phyloP scores from a whole-genome alignment of 2,888 invertebrate genomes.

The Drosophila antonietae region DNA sequence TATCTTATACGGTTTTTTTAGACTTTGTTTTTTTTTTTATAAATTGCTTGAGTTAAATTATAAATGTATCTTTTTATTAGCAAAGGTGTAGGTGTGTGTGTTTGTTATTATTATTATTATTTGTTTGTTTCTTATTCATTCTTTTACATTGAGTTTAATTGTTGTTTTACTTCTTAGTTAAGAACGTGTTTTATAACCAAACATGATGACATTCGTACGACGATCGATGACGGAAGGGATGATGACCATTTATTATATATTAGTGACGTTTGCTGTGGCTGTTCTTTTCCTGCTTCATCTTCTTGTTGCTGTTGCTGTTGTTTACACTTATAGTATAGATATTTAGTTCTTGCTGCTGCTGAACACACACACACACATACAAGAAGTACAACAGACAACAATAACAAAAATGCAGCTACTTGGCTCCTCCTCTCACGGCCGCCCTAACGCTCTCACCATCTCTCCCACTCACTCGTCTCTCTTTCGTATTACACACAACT shows the following conservation, averaged over 20 bases:
- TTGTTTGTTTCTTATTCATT: slow-evolving; percentile 1
- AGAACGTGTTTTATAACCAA: slow-evolving; percentile 58
- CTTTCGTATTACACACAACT: slow-evolving; percentile 26
- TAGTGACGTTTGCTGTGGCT: slow-evolving; percentile 64
- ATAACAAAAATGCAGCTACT: slow-evolving; percentile 29
- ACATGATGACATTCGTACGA: slow-evolving; percentile 72
- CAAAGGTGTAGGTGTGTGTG: slow-evolving; percentile 15
- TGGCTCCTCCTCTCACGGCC: slow-evolving; percentile 2
- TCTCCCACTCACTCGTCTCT: slow-evolving; percentile 3
- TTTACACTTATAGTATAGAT: slow-evolving; percentile 60
- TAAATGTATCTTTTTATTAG: slow-evolving; percentile 41
- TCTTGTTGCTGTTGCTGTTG: slow-evolving; percentile 35
- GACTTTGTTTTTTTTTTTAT: slow-evolving; percentile 38
- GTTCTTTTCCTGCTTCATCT: slow-evolving; percentile 18
- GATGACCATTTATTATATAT: slow-evolving; percentile 59
- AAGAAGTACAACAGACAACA: slow-evolving; percentile 40
- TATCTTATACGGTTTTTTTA: slow-evolving; percentile 36
- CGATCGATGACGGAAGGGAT: slow-evolving; percentile 73
- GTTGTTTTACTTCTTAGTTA: slow-evolving; percentile 54
- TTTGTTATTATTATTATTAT: slow-evolving; percentile 2
- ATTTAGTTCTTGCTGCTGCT: slow-evolving; percentile 50
- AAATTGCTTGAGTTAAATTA: slow-evolving; percentile 57
- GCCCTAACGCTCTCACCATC: neutral
- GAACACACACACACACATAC: slow-evolving; percentile 45
- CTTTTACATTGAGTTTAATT: slow-evolving; percentile 26